Percentiles rank a stretch among this genome's conserved stretches.
These are phyloP conservation scores for Drosophila rubida DNA, from an alignment of 2,888 invertebrate genomes.

Conservation along the genomic window DNA sequence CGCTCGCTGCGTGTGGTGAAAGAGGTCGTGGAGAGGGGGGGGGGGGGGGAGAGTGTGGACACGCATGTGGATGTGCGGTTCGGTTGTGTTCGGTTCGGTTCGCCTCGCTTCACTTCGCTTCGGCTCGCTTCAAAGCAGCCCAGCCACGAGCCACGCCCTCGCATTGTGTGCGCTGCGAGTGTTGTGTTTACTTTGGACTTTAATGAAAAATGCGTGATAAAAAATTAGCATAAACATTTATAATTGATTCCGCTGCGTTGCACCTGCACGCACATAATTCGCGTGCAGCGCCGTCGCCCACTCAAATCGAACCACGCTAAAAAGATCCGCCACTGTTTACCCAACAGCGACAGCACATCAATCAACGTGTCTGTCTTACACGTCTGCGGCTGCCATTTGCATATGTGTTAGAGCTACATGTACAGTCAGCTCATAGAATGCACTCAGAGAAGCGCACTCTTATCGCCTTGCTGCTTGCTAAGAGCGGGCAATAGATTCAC, in stretches of 20 bases:
- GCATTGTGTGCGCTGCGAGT: conserved; percentile 12
- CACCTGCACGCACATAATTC: conserved; percentile 5
- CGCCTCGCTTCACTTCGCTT: not conserved
- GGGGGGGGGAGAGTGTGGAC: not conserved
- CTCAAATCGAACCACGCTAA: not conserved
- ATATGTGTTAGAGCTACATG: too few relatives aligned
- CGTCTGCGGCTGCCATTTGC: too few relatives aligned
- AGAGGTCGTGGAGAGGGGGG: not conserved
- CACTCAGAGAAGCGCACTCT: too few relatives aligned
- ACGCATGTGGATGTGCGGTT: not conserved
- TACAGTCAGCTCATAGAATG: too few relatives aligned
- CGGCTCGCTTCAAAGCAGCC: conserved; percentile 42
- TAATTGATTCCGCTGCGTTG: conserved; percentile 56
- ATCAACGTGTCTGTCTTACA: too few relatives aligned
- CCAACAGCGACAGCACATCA: not conserved
- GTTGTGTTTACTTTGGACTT: conserved; percentile 53
- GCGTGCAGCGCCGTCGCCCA: not conserved
- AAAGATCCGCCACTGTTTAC: not conserved
- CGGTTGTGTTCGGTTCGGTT: not conserved
- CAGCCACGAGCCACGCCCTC: conserved; percentile 44
- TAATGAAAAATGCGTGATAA: conserved; percentile 65
- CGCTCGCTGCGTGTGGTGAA: not conserved
- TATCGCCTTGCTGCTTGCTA: too few relatives aligned
- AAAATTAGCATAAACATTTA: conserved; percentile 71
- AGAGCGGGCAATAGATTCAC: too few relatives aligned